Evolutionary conservation across 2,888 invertebrate genomes (phyloP), one percentile per base, ranked within the genome.

Genomic region (Eucera pruinosa): DNA sequence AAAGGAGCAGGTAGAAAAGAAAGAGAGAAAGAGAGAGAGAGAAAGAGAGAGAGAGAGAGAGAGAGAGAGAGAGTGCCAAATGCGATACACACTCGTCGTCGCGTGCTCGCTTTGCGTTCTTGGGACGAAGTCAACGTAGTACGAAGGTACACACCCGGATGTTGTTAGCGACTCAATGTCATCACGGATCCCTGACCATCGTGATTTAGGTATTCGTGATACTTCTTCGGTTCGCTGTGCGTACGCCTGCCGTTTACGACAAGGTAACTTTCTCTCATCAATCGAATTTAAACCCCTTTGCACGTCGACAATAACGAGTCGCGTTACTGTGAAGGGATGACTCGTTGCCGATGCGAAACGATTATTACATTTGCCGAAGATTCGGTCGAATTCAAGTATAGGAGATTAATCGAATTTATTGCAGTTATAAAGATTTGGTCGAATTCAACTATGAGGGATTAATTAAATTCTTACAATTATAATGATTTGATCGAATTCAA

Each of bases 111-210:
- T n/a, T n/a, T 36, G 43, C 30, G n/a, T 50, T 43, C 9, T 47
- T 11, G 41, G 43, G 36, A 58, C 15, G 62, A 65, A 43, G 54
- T n/a, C 52, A 66, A 41, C 33, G 43, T 54, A n/a, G n/a, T n/a
- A 55, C 43, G n/a, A 27, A 57, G 39, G 66, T 62, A 67, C 39
- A 30, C 4, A 36, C 20, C 67, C 77, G 77, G 62, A 64, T 60
- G 39, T n/a, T 55, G 61, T 62, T 62, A n/a, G 55, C 58, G 62
- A 48, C 55, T 78, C 67, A 55, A 64, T 64, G 62, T 74, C 73
- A 66, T 58, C n/a, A n/a, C n/a, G 65, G 48, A 71, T 23, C 41
- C 43, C 54, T 68, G 71, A 20, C n/a, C 47, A 43, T 52, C 43
- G 33, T 27, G 47, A 61, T 36, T 54, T 45, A 48, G 54, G 33